Base-by-base conservation (phyloP, 2,113 vertebrate genomes). In the Trochalopteron elliotii region DNA sequence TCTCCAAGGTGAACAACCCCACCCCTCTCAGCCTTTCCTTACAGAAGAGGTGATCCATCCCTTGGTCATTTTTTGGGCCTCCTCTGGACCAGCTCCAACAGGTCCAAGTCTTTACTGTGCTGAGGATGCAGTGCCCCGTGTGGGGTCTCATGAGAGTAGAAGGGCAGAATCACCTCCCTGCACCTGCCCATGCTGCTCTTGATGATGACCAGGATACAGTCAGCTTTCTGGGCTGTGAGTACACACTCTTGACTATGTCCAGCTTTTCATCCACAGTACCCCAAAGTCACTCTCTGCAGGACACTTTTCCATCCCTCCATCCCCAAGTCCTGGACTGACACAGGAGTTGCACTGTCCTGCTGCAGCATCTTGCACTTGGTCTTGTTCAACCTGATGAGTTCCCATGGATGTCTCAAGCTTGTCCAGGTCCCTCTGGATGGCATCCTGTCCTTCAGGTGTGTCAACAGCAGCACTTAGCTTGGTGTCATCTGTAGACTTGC, bases 131-230 rank as follows among this genome's bases (percentile, higher is more conserved):
- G 15, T 57, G 33, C 15, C 31, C 31, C 0, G 0, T 23, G 25
- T 65, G 37, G 15, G 25, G 8, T 16, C 22, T 42, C 42, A 72
- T 0, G 0, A 35, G 50, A 80, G n/a, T 0, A 21, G 75, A 71
- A 39, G 44, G 44, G 18, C 35, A 80, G 50, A 65, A 65, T 33
- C 42, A 56, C 18, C 31, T 50, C 42, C 31, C 17, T 49, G 6
- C 60, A 8, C 17, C 21, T 64, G 49, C 21, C 40, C 65, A 25
- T 7, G 30, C 40, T 71, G 56, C 75, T 64, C 45, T 56, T 11
- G 30, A 5, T 9, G 11, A 13, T 42, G 50, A 9, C 11, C 57
- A 64, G 49, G 30, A 22, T 12, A 35, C 0, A 1, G 5, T 2
- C 0, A 0, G 20, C 57, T 71, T 64, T 64, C 57, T 87, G 85